Percentiles rank a stretch among this genome's conserved stretches.
phyloP scores from a whole-genome alignment of 2,113 vertebrate genomes.

The Indicator indicator region DNA sequence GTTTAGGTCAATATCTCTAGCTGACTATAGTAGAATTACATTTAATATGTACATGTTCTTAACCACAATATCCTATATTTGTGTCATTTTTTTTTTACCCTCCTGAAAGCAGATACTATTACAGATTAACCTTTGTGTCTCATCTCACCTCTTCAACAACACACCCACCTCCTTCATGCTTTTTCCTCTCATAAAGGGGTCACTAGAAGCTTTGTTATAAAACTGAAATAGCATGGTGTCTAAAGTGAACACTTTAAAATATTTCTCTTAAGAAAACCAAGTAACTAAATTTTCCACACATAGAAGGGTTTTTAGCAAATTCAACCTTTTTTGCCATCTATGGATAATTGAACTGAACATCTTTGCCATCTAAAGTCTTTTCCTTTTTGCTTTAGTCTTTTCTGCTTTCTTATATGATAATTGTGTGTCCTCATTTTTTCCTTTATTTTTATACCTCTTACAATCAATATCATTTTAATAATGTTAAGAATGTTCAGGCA shows the following conservation, averaged over 20 bases:
- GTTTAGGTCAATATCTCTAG: not conserved
- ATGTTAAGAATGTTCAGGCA: not conserved
- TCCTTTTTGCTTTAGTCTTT: not conserved
- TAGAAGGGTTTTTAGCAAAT: not conserved
- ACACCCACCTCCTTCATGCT: not conserved
- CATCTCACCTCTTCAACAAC: not conserved
- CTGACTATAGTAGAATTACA: not conserved
- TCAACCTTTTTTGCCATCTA: not conserved
- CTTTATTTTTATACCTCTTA: slow-evolving; percentile 31
- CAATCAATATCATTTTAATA: slow-evolving; percentile 31
- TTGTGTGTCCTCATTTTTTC: not conserved
- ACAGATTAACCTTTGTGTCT: not conserved
- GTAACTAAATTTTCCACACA: not conserved
- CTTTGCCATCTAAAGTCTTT: not conserved
- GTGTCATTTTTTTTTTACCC: not conserved
- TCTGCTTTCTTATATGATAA: not conserved
- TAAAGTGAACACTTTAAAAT: not conserved
- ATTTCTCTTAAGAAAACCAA: not conserved
- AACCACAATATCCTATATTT: not conserved
- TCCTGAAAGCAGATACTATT: not conserved
- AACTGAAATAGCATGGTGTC: not conserved
- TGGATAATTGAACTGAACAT: not conserved
- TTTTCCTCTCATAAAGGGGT: not conserved
- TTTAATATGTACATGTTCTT: not conserved
- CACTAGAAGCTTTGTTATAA: not conserved